Percentiles rank a stretch among this genome's conserved stretches.
These are phyloP conservation scores for Schlechtendalia chinensis DNA, from an alignment of 1,140 invertebrate species.

Conservation along the genomic window DNA sequence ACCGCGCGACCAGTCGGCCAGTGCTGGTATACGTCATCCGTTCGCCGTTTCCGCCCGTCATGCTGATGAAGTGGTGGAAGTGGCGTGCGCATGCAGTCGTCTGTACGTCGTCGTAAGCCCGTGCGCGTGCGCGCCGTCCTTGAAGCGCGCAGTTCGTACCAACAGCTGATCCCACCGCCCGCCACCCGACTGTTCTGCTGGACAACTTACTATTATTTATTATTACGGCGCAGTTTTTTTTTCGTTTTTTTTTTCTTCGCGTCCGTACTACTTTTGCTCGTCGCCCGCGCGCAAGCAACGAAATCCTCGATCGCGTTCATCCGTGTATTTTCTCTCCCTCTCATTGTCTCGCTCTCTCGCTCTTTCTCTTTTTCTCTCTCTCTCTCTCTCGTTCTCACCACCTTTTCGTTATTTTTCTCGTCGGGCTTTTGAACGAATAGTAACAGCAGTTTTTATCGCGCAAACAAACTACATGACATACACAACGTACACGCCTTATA, in stretches of 20 bases:
- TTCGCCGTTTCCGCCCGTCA: not conserved
- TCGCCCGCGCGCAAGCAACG: not conserved
- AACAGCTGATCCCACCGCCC: conserved; percentile 32
- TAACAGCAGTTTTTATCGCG: too few species aligned
- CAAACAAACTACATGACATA: too few species aligned
- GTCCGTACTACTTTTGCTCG: conserved; percentile 6
- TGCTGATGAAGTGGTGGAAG: too few species aligned
- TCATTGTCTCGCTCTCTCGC: too few species aligned
- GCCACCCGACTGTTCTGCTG: not conserved
- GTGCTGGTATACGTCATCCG: too few species aligned
- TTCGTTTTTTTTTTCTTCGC: too few species aligned
- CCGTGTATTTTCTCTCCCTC: not conserved
- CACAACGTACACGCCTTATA: too few species aligned
- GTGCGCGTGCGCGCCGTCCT: conserved; percentile 19
- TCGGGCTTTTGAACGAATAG: too few species aligned
- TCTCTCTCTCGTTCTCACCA: too few species aligned
- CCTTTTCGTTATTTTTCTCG: too few species aligned
- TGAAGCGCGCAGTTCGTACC: not conserved
- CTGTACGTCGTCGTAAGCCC: not conserved
- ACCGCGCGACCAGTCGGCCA: too few species aligned
- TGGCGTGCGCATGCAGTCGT: not conserved
- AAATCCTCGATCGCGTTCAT: not conserved
- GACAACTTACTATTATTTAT: conserved; percentile 32
- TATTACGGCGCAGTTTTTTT: conserved; percentile 47
- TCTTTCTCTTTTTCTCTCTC: not conserved